phyloP scores from a whole-genome alignment of 2,797 vertebrate genomes.

The Halcyon leucocephala region DNA sequence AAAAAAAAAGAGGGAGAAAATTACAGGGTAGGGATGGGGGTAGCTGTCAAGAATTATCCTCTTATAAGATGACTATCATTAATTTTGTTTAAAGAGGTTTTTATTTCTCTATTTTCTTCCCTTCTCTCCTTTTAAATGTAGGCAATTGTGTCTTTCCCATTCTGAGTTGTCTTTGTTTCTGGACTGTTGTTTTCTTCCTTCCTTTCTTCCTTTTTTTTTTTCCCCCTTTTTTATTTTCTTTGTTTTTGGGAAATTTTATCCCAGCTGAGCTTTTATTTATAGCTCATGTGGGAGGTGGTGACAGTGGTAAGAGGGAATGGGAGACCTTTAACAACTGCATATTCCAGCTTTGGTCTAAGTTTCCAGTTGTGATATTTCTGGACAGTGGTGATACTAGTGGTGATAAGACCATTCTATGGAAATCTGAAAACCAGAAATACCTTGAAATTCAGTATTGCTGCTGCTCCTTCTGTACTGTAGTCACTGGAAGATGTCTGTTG shows the following conservation, averaged over 20 bases:
- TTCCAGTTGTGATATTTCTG: constrained; percentile 11
- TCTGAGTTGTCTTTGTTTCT: constrained; percentile 47
- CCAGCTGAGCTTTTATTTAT: constrained; percentile 58
- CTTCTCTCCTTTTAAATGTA: constrained; percentile 56
- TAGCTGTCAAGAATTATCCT: constrained; percentile 70
- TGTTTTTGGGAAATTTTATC: neutral
- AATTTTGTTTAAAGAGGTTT: constrained; percentile 64
- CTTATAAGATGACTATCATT: constrained; percentile 66
- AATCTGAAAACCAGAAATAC: constrained; percentile 15
- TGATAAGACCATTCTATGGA: neutral
- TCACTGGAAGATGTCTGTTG: constrained; percentile 14
- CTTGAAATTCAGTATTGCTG: constrained; percentile 10
- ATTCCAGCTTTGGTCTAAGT: neutral
- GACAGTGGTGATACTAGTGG: neutral
- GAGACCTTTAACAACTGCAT: neutral
- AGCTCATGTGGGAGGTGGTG: neutral
- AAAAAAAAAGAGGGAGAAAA: constrained; percentile 51
- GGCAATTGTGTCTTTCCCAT: constrained; percentile 39
- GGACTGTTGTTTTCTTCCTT: neutral
- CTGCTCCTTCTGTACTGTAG: constrained; percentile 23
- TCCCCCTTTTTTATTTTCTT: too few species aligned
- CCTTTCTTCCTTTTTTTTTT: neutral
- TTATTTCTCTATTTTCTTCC: constrained; percentile 56
- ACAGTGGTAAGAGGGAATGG: neutral
- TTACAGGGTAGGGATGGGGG: constrained; percentile 35